Evolutionary conservation across 2,888 invertebrate species (phyloP).

Genomic region (Ichneumoninae sp.): DNA sequence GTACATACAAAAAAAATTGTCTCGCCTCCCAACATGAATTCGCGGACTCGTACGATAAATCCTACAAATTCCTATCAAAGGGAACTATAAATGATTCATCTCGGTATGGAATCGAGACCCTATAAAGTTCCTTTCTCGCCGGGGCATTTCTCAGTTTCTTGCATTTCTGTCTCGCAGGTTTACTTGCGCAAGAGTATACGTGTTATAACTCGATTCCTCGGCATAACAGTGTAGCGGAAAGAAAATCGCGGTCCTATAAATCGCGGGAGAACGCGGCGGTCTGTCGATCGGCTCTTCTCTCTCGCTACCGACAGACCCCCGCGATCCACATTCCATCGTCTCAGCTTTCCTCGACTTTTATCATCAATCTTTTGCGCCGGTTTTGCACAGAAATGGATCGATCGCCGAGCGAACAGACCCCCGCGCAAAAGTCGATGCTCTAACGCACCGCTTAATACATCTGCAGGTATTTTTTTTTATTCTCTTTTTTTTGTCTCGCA

Average conservation of each 20-base stretch:
- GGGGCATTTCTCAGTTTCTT: conserved; percentile 6
- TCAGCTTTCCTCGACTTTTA: conserved; percentile 47
- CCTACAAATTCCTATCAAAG: conserved; percentile 38
- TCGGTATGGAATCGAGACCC: conserved; percentile 25
- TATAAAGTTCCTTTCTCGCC: conserved; percentile 44
- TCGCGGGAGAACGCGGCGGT: conserved; percentile 23
- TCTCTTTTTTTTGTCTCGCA: not conserved
- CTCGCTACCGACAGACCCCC: conserved; percentile 20
- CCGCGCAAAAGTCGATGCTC: conserved; percentile 10
- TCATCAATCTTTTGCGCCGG: conserved; percentile 29
- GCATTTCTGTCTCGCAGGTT: conserved; percentile 27
- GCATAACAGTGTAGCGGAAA: conserved; percentile 30
- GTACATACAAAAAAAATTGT: not conserved
- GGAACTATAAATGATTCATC: conserved; percentile 53
- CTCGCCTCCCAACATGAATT: not conserved
- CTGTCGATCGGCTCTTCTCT: conserved; percentile 20
- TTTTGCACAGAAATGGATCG: conserved; percentile 33
- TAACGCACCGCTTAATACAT: not conserved
- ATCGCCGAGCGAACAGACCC: not conserved
- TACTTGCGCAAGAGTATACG: conserved; percentile 30
- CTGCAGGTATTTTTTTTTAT: not conserved
- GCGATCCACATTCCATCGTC: conserved; percentile 44
- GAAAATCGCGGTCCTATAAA: conserved; percentile 49
- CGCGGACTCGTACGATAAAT: not conserved
- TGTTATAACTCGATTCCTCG: conserved; percentile 29